These are phyloP conservation scores for Rhopalosiphum padi DNA, from an alignment of 1,140 invertebrate genomes.

Conservation along the genomic window DNA sequence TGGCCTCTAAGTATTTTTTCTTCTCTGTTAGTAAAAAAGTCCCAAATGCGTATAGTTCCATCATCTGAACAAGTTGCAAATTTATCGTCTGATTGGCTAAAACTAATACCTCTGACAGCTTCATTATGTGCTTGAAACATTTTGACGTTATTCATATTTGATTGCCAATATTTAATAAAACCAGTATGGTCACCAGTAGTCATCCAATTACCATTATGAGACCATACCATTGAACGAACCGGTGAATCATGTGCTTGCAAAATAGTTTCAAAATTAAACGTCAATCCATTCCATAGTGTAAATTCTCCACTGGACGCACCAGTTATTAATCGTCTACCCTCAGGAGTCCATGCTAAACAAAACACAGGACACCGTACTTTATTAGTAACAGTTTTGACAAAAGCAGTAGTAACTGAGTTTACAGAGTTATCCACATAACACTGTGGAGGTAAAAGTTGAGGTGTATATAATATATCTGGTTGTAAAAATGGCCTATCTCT, in stretches of 20 bases:
- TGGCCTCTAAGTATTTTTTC: constrained; percentile 96
- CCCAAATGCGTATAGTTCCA: constrained; percentile 97
- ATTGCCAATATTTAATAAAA: constrained; percentile 99
- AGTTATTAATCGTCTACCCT: constrained; percentile 95
- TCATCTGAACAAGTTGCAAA: constrained; percentile 99
- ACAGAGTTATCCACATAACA: constrained; percentile 93
- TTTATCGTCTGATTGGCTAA: constrained; percentile 98
- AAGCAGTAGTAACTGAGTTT: constrained; percentile 94
- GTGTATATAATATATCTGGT: constrained; percentile 90
- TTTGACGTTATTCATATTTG: constrained; percentile 99
- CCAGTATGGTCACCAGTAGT: constrained; percentile 98
- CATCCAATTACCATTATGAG: constrained; percentile 99
- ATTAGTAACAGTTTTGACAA: constrained; percentile 98
- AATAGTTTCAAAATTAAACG: constrained; percentile 99
- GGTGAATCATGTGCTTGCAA: constrained; percentile 98
- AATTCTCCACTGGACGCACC: constrained; percentile 99
- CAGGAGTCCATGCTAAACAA: constrained; percentile 98
- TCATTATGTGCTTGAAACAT: constrained; percentile 99
- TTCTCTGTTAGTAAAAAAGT: constrained; percentile 96
- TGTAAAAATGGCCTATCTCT: constrained; percentile 85
- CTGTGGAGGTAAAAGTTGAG: constrained; percentile 85
- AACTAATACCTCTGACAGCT: constrained; percentile 97
- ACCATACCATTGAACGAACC: constrained; percentile 99
- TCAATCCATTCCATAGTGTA: constrained; percentile 99
- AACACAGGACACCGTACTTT: constrained; percentile 99